A percentile compares a stretch with the other conserved stretches of the same genome.
phyloP scores from a whole-genome alignment of 92 coral and sea anemone species.

The Montipora capitata region DNA sequence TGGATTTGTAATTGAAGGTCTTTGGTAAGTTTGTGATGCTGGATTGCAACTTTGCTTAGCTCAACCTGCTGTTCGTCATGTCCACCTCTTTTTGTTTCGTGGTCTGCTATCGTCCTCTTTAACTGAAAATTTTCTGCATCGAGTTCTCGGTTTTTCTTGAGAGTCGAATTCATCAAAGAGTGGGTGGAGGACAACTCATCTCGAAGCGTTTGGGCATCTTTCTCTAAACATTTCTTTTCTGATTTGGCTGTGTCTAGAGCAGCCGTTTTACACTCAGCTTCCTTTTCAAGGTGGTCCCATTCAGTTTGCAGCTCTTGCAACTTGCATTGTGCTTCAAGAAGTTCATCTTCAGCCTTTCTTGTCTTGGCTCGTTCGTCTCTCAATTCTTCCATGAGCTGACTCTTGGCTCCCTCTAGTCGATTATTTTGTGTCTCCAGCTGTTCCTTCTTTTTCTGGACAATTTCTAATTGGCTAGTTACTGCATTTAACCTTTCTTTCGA shows the following conservation, averaged over 20 bases:
- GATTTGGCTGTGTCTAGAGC: conserved; percentile 80
- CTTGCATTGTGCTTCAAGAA: conserved; percentile 77
- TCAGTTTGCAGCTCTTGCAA: conserved; percentile 90
- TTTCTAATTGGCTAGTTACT: not conserved
- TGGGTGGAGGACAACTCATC: conserved; percentile 89
- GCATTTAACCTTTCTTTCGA: not conserved
- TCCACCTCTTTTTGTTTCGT: conserved; percentile 77
- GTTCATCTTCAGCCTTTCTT: conserved; percentile 79
- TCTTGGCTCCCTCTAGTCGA: conserved; percentile 27
- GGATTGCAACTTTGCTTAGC: conserved; percentile 80
- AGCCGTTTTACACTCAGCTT: conserved; percentile 78
- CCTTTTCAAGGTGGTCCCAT: conserved; percentile 89
- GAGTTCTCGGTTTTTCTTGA: conserved; percentile 43
- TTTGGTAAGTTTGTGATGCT: conserved; percentile 85
- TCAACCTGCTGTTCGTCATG: conserved; percentile 81
- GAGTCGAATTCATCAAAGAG: conserved; percentile 71
- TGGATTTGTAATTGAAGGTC: conserved; percentile 85
- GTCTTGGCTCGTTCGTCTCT: conserved; percentile 29
- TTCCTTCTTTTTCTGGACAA: not conserved
- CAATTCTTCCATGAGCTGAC: conserved; percentile 17
- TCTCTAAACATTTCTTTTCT: conserved; percentile 91
- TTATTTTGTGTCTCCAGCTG: conserved; percentile 32
- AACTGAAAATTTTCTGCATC: conserved; percentile 56
- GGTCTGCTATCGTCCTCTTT: conserved; percentile 87
- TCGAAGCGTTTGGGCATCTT: conserved; percentile 88